A percentile compares a stretch with the other conserved stretches of the same genome.
Evolutionary conservation across 2,888 invertebrate species (phyloP).

Genomic region (Lasioglossum malachurum): DNA sequence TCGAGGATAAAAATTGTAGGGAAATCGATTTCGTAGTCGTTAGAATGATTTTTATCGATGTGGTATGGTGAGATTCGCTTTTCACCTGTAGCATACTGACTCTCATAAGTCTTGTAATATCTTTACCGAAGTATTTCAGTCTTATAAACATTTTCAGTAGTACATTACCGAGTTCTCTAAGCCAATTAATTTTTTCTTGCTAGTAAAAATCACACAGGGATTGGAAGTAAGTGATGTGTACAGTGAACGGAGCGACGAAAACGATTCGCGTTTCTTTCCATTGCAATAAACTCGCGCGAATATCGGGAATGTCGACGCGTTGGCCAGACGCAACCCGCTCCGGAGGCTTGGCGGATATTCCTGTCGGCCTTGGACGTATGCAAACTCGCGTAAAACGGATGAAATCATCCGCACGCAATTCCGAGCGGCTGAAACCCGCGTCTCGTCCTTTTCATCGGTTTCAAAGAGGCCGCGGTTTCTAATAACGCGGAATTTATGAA

Average conservation of each 20-base stretch:
- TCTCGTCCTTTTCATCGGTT: neutral
- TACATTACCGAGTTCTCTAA: neutral
- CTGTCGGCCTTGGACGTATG: slow-evolving; percentile 71
- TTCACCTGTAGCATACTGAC: neutral
- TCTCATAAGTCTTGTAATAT: neutral
- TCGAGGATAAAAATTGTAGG: neutral
- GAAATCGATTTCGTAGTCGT: neutral
- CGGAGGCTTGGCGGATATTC: slow-evolving; percentile 36
- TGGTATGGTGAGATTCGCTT: neutral
- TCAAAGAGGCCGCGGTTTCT: neutral
- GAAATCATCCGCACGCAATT: slow-evolving; percentile 74
- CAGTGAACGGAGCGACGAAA: neutral
- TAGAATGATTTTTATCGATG: neutral
- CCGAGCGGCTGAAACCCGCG: neutral
- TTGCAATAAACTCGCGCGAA: neutral
- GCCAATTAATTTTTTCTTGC: neutral
- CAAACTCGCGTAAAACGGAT: slow-evolving; percentile 71
- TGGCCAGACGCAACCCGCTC: neutral
- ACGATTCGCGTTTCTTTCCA: neutral
- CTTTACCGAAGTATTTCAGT: neutral
- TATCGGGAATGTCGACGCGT: slow-evolving; percentile 16
- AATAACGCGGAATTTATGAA: slow-evolving; percentile 20
- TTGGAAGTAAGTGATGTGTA: neutral
- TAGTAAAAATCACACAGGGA: neutral
- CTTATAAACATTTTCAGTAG: neutral